These are phyloP conservation scores for Forbesichthys papilliferus DNA, from an alignment of 2,113 vertebrate species.

Conservation along the genomic window DNA sequence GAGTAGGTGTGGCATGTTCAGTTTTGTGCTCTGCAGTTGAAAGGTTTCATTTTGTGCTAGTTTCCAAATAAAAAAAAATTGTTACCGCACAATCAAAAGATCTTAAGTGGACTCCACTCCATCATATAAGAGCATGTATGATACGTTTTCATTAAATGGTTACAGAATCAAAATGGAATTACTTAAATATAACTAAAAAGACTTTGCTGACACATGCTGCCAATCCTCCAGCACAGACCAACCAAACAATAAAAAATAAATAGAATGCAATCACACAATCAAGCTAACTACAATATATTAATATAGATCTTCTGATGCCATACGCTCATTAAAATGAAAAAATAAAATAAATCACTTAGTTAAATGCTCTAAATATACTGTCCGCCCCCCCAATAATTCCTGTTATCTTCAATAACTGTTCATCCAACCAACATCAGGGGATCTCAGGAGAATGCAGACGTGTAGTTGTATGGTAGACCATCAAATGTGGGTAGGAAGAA, in stretches of 20 bases:
- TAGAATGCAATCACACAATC: slow-evolving; percentile 80
- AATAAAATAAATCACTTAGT: slow-evolving; percentile 68
- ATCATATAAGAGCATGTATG: slow-evolving; percentile 41
- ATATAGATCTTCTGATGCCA: slow-evolving; percentile 86
- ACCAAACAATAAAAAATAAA: slow-evolving; percentile 80
- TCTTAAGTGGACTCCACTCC: slow-evolving; percentile 61
- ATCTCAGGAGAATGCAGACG: slow-evolving; percentile 62
- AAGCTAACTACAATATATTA: slow-evolving; percentile 90
- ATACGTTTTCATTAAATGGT: slow-evolving; percentile 54
- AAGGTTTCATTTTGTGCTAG: slow-evolving; percentile 58
- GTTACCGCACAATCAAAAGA: slow-evolving; percentile 37
- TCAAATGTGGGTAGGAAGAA: slow-evolving; percentile 14
- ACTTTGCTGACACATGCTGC: slow-evolving; percentile 70
- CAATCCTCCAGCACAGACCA: slow-evolving; percentile 79
- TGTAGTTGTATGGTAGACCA: slow-evolving; percentile 43
- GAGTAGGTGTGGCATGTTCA: slow-evolving; percentile 37
- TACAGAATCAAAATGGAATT: slow-evolving; percentile 68
- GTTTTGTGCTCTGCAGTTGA: slow-evolving; percentile 57
- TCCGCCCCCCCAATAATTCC: slow-evolving; percentile 23
- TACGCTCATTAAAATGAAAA: slow-evolving; percentile 75
- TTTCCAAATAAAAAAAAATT: slow-evolving; percentile 36
- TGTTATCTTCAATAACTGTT: slow-evolving; percentile 49
- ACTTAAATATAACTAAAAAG: slow-evolving; percentile 63
- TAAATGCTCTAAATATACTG: slow-evolving; percentile 59
- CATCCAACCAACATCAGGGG: slow-evolving; percentile 72